phyloP scores from a whole-genome alignment of 2,113 vertebrate genomes.

The Passer montanus region DNA sequence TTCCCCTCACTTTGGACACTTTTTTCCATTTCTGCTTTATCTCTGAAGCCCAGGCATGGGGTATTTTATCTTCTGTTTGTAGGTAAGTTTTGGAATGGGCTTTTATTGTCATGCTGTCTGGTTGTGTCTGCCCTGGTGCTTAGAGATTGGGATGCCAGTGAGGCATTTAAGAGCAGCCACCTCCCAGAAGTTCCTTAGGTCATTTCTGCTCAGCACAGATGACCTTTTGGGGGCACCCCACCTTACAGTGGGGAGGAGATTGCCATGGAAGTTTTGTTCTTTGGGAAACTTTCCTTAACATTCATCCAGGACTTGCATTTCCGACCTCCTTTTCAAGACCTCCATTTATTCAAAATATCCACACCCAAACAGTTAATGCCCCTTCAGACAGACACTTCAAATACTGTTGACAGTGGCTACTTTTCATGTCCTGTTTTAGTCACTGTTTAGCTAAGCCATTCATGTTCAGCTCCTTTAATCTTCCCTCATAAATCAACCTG shows the following conservation, averaged over 20 bases:
- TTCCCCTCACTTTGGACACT: background rate
- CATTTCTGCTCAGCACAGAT: background rate
- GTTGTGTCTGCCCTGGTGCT: background rate
- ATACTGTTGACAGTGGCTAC: slow-evolving; percentile 32
- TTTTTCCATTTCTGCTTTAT: background rate
- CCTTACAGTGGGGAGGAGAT: background rate
- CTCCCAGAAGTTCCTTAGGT: background rate
- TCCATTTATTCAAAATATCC: background rate
- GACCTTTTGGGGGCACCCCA: background rate
- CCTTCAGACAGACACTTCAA: slow-evolving; percentile 28
- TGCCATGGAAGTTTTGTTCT: background rate
- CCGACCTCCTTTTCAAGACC: background rate
- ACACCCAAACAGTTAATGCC: background rate
- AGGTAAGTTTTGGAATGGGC: background rate
- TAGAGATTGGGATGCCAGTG: background rate
- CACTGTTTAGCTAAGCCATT: slow-evolving; percentile 52
- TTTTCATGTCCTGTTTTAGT: slow-evolving; percentile 22
- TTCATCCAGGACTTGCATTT: background rate
- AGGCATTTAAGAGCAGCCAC: background rate
- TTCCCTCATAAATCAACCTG: slow-evolving; percentile 61
- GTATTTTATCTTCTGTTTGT: background rate
- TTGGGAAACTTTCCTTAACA: background rate
- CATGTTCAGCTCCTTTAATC: slow-evolving; percentile 60
- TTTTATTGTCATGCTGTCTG: background rate
- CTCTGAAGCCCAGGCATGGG: background rate